A percentile compares a stretch with the other conserved stretches of the same genome.
Evolutionary conservation across 2,888 invertebrate species (phyloP).

Genomic region (Leucophenga maculata): DNA sequence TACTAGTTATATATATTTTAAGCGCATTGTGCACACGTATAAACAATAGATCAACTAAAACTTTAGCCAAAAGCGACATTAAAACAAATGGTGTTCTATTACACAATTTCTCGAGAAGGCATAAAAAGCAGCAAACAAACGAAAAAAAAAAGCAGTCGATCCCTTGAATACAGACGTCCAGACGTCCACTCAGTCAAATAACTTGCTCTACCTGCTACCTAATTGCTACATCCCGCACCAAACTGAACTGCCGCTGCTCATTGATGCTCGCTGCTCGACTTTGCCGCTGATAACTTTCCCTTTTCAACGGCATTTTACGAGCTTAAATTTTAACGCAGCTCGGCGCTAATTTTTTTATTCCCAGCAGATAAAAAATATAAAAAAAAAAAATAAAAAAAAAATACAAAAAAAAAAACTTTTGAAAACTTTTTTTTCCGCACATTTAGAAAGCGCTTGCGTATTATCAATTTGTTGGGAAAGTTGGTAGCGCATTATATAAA

Average conservation of each 20-base stretch:
- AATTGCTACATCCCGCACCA: constrained; percentile 30
- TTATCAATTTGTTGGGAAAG: too few species aligned
- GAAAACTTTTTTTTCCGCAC: neutral
- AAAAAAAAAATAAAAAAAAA: too few species aligned
- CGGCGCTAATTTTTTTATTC: constrained; percentile 33
- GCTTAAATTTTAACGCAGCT: constrained; percentile 39
- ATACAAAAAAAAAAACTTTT: too few species aligned
- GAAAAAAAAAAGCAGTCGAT: constrained; percentile 52
- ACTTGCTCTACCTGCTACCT: constrained; percentile 54
- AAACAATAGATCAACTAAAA: neutral
- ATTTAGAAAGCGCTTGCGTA: neutral
- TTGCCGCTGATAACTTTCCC: constrained; percentile 58
- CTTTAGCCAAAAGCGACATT: neutral
- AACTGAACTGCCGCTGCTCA: neutral
- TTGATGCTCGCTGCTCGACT: neutral
- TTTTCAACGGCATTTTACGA: constrained; percentile 61
- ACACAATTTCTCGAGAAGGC: constrained; percentile 51
- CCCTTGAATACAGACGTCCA: constrained; percentile 39
- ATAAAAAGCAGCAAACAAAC: neutral
- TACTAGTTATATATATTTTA: neutral
- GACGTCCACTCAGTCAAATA: neutral
- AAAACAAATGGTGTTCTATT: constrained; percentile 54
- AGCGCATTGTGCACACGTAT: too few species aligned
- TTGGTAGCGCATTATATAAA: too few species aligned
- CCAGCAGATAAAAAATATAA: neutral